Evolutionary conservation across 1,140 invertebrate genomes (phyloP), one percentile per base, ranked within the genome.

Genomic region (Orussus abietinus): DNA sequence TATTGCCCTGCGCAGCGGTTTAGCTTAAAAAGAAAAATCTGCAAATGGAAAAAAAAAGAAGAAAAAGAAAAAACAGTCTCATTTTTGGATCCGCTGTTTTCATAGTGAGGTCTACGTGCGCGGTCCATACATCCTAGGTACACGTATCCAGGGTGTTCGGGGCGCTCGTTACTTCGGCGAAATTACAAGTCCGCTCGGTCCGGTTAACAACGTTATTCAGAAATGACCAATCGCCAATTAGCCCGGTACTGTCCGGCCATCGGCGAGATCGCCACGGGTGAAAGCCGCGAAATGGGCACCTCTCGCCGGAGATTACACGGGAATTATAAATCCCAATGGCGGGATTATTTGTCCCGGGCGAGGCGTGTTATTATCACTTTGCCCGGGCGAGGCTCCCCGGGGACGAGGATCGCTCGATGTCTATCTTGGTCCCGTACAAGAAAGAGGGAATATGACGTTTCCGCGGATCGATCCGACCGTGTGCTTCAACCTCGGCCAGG

Each of bases 141-240:
- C n/a, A n/a, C n/a, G n/a, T n/a, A n/a, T n/a, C n/a, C n/a, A n/a
- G n/a, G n/a, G n/a, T n/a, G n/a, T n/a, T n/a, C n/a, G n/a, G n/a
- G n/a, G n/a, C n/a, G n/a, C 22, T 25, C 22, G 22, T 25, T 25
- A 25, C 22, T 25, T n/a, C n/a, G 6, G n/a, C 22, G 22, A 6
- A 25, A 25, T 25, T 25, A 25, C 22, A 7, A 7, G 6, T 25
- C 10, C 34, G n/a, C n/a, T n/a, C n/a, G n/a, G 10, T 39, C 25
- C 46, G 48, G 26, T 53, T 67, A 66, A 69, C 66, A 65, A 58
- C 43, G 58, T 59, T 53, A 65, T 69, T 69, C 65, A 68, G 50
- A 49, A 49, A 59, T 53, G 57, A 51, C 61, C 57, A 61, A 65
- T 65, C 49, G 42, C 48, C 53, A 69, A 69, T 69, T 69, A 69